phyloP scores from a whole-genome alignment of 2,113 vertebrate genomes.

The Tyto alba region DNA sequence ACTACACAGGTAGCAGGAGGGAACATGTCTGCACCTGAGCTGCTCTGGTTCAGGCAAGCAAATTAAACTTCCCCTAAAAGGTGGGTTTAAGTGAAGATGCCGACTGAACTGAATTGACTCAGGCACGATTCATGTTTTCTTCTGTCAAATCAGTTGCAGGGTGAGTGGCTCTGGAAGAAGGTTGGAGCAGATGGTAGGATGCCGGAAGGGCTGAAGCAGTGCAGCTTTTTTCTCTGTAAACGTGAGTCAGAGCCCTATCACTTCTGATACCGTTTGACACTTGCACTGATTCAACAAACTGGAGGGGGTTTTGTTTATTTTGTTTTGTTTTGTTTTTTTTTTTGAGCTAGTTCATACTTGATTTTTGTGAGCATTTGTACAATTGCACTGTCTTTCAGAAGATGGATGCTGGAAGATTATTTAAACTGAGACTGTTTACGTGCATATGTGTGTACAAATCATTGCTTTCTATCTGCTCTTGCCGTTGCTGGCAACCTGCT shows the following conservation, averaged over 20 bases:
- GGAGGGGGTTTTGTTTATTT: no score
- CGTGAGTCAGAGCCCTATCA: conserved; percentile 35
- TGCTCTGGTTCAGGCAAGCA: neutral
- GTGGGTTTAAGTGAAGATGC: neutral
- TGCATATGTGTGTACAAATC: neutral
- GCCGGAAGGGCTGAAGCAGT: conserved; percentile 15
- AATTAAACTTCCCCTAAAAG: neutral
- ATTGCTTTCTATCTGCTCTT: neutral
- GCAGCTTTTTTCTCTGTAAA: conserved; percentile 26
- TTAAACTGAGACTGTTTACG: neutral
- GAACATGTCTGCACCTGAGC: neutral
- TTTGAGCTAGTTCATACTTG: neutral
- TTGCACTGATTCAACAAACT: conserved; percentile 9
- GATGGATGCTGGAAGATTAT: neutral
- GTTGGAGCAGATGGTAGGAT: conserved; percentile 43
- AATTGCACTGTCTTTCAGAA: neutral
- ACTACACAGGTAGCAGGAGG: neutral
- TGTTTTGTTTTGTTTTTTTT: no score
- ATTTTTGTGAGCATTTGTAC: neutral
- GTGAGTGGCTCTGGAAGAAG: conserved; percentile 1
- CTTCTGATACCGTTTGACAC: neutral
- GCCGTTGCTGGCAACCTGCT: conserved; percentile 7
- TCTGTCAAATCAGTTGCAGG: conserved; percentile 17
- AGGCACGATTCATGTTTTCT: conserved; percentile 3
- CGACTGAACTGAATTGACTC: neutral